Evolutionary conservation across 2,113 vertebrate genomes (phyloP).

Genomic region (Setophaga kirtlandii): DNA sequence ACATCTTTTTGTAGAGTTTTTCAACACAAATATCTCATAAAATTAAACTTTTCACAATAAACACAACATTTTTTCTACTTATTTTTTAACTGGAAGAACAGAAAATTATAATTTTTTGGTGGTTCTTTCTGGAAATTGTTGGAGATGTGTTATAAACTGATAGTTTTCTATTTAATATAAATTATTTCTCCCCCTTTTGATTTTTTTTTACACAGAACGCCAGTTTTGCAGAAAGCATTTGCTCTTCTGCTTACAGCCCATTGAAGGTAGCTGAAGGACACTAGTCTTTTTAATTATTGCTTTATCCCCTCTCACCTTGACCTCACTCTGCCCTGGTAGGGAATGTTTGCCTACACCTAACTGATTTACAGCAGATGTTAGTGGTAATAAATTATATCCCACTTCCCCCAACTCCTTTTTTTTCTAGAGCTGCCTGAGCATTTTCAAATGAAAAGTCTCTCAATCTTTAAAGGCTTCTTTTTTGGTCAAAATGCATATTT

Average conservation of each 20-base stretch:
- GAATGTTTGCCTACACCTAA: conserved; percentile 64
- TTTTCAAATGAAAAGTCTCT: conserved; percentile 68
- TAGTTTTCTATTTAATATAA: not conserved
- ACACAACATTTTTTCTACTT: not conserved
- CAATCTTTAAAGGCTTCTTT: not conserved
- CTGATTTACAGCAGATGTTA: conserved; percentile 67
- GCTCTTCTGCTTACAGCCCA: not conserved
- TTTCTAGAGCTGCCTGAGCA: not conserved
- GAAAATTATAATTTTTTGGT: not conserved
- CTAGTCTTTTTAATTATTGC: conserved; percentile 44
- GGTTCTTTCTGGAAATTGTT: not conserved
- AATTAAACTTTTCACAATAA: not conserved
- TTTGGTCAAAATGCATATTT: not conserved
- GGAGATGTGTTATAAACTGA: not conserved
- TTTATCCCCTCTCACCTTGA: conserved; percentile 64
- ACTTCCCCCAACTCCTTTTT: conserved; percentile 1
- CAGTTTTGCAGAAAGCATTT: not conserved
- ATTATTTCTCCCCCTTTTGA: rapidly evolving
- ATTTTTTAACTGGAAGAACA: not conserved
- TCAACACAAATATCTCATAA: not conserved
- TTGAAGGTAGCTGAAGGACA: not conserved
- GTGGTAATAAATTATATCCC: conserved; percentile 61
- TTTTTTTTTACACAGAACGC: not conserved
- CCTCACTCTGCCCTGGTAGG: conserved; percentile 33
- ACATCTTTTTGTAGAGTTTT: not conserved